Conservation (phyloP, 2,888 invertebrate genomes). For the Drosophila helvetica region DNA sequence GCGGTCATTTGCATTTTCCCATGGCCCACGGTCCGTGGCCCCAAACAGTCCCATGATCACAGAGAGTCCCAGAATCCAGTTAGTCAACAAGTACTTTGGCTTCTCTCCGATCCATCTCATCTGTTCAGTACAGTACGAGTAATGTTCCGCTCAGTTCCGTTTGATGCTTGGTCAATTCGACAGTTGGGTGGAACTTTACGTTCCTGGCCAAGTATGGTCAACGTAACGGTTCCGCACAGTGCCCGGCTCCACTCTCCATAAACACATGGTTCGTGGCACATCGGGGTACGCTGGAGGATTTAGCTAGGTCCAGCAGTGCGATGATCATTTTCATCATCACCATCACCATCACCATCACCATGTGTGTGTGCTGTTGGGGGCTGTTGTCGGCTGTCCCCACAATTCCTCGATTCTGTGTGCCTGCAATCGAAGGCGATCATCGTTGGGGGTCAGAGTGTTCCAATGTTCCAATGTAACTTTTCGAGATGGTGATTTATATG, state of each 20-base stretch:
- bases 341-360: constrained; percentile 31
- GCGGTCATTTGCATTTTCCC: constrained; percentile 69
- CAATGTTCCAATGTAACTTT: constrained; percentile 17
- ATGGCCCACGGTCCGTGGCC: constrained; percentile 28
- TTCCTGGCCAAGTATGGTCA: constrained; percentile 46
- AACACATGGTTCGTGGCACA: constrained; percentile 5
- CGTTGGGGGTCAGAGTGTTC: constrained; percentile 40
- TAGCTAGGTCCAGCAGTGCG: constrained; percentile 9
- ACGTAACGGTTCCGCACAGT: constrained; percentile 51
- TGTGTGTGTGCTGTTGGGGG: too few relatives aligned
- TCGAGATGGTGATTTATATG: constrained; percentile 14
- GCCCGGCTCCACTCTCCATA: neutral
- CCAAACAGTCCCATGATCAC: neutral
- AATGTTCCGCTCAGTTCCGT: neutral
- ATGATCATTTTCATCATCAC: constrained; percentile 22
- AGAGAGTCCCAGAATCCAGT: constrained; percentile 30
- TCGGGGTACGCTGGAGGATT: constrained; percentile 7
- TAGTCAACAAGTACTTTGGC: constrained; percentile 35
- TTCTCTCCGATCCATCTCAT: neutral
- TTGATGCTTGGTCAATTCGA: constrained; percentile 65
- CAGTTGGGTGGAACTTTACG: constrained; percentile 55
- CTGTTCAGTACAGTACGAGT: constrained; percentile 1
- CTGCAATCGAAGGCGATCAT: neutral
- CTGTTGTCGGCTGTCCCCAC: constrained; percentile 5
- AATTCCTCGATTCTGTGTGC: neutral